Conservation (phyloP, 2,113 vertebrate genomes). For the Malaclemys terrapin region DNA sequence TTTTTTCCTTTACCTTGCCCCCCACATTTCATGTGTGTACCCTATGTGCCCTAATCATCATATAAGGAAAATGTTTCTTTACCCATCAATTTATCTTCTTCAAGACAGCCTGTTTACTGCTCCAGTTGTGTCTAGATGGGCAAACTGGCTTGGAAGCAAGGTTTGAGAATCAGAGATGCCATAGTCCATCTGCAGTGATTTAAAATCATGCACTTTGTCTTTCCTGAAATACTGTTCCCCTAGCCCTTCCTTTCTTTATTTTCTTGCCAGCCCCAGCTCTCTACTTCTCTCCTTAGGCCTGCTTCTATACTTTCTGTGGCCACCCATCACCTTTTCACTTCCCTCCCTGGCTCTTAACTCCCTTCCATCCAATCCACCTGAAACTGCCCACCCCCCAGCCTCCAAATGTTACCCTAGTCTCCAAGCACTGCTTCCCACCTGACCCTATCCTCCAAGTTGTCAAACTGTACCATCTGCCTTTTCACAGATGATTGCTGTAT, state of each 20-base stretch:
- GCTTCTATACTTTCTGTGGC: neutral
- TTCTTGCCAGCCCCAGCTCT: neutral
- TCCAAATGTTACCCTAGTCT: conserved; percentile 50
- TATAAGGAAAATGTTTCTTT: neutral
- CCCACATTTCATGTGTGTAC: neutral
- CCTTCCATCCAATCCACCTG: neutral
- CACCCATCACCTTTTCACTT: conserved; percentile 37
- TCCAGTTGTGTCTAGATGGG: neutral
- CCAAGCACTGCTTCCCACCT: conserved; percentile 63
- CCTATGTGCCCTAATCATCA: neutral
- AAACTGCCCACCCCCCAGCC: neutral
- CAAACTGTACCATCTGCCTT: conserved; percentile 34
- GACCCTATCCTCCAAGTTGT: conserved; percentile 57
- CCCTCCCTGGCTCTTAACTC: conserved; percentile 13
- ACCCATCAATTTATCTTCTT: neutral
- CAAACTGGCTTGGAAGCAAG: conserved; percentile 2
- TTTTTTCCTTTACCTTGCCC: neutral
- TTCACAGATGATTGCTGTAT: neutral
- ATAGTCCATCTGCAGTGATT: neutral
- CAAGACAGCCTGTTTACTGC: neutral
- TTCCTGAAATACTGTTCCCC: neutral
- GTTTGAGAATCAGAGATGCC: neutral
- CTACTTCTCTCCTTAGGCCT: neutral
- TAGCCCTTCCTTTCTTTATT: neutral
- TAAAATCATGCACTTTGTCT: neutral